phyloP scores from a whole-genome alignment of 2,888 invertebrate genomes.

The Atherix ibis region DNA sequence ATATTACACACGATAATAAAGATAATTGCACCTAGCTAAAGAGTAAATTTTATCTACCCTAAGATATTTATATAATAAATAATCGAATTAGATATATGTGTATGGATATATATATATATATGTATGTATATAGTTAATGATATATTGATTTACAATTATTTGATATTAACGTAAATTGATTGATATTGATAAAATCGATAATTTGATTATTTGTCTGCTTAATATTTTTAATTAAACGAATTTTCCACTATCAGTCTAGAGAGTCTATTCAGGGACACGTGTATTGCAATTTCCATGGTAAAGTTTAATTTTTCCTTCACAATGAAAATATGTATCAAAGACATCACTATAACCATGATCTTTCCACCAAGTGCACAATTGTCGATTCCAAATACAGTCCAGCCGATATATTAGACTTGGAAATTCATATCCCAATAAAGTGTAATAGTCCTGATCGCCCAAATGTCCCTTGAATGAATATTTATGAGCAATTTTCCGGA shows the following conservation, averaged over 20 bases:
- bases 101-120: no score
- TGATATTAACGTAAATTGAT: no score
- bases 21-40: no score
- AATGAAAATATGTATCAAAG: conserved; percentile 54
- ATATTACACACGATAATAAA: no score
- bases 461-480: conserved; percentile 56
- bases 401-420: conserved; percentile 54
- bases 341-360: conserved; percentile 56
- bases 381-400: conserved; percentile 66
- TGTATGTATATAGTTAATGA: no score
- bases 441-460: conserved; percentile 72
- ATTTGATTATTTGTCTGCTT: conserved; percentile 7
- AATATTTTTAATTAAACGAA: conserved; percentile 10
- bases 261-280: conserved; percentile 42
- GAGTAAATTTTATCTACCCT: no score
- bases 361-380: conserved; percentile 69
- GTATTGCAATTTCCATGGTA: conserved; percentile 66
- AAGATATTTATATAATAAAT: no score
- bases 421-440: conserved; percentile 50
- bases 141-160: no score
- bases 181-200: no score
- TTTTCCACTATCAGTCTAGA: no score
- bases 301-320: conserved; percentile 45
- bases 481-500: conserved; percentile 40
- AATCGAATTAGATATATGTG: no score